Conservation (phyloP, 2,797 vertebrate genomes). For the Odontamblyopus lacepedii region DNA sequence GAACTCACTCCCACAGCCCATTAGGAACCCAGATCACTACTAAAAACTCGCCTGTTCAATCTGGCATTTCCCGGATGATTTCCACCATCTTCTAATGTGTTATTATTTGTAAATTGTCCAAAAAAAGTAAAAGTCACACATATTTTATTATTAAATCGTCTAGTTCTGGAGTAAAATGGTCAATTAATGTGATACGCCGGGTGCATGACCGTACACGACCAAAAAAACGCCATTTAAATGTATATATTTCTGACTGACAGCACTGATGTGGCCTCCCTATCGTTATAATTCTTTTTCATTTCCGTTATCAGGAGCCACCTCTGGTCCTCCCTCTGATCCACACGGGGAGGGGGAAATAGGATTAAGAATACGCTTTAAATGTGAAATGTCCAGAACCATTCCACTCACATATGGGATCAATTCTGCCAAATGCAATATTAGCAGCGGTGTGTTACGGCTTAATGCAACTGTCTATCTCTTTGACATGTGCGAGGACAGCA, state of each 20-base stretch:
- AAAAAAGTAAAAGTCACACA: too few relatives aligned
- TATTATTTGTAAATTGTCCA: too few relatives aligned
- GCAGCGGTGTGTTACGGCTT: constrained; percentile 45
- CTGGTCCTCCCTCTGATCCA: constrained; percentile 20
- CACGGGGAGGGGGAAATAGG: constrained; percentile 5
- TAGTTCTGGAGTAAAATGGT: not conserved
- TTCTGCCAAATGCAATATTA: constrained; percentile 58
- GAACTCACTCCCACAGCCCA: too few relatives aligned
- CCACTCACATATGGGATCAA: constrained; percentile 60
- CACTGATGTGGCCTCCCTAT: constrained; percentile 65
- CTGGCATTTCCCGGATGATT: too few relatives aligned
- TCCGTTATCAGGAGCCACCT: constrained; percentile 55
- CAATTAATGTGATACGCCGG: not conserved
- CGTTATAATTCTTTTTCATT: constrained; percentile 68
- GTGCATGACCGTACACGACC: too few relatives aligned
- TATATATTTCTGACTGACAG: not conserved
- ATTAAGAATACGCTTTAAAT: constrained; percentile 42
- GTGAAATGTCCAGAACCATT: constrained; percentile 41
- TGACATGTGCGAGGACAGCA: constrained; percentile 51
- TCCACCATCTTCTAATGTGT: too few relatives aligned
- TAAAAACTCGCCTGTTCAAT: too few relatives aligned
- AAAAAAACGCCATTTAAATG: not conserved
- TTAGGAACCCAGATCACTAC: too few relatives aligned
- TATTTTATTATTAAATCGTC: not conserved
- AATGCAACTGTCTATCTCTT: constrained; percentile 29